These are phyloP conservation scores for Leptestheria dahalacensis DNA, from an alignment of 1,140 invertebrate species.

Conservation along the genomic window DNA sequence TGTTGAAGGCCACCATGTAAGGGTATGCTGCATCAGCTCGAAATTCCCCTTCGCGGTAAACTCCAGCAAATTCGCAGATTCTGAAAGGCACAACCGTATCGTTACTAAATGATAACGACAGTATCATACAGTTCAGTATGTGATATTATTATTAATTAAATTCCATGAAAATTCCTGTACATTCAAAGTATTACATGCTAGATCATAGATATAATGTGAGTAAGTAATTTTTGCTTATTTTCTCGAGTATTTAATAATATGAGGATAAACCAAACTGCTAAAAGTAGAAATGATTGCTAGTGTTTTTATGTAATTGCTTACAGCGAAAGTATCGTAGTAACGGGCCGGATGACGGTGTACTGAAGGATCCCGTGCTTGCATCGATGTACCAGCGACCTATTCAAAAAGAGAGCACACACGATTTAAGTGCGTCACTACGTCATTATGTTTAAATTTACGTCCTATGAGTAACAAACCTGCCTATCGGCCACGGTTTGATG, in stretches of 20 bases:
- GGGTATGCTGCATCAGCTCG: slow-evolving; percentile 66
- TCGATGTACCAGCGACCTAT: slow-evolving; percentile 73
- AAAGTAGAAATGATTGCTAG: too few relatives aligned
- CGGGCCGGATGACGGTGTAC: slow-evolving; percentile 75
- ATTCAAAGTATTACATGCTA: too few relatives aligned
- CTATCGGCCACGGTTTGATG: slow-evolving; percentile 72
- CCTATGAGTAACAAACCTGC: slow-evolving; percentile 39
- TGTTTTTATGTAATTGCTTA: too few relatives aligned
- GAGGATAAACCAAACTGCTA: neutral
- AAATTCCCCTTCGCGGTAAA: slow-evolving; percentile 84
- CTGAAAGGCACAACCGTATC: slow-evolving; percentile 35
- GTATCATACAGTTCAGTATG: too few relatives aligned
- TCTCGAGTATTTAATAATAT: too few relatives aligned
- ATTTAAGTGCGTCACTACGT: too few relatives aligned
- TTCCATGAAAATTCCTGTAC: neutral
- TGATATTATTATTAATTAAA: slow-evolving; percentile 9
- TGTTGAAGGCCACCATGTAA: slow-evolving; percentile 81
- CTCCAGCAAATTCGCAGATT: slow-evolving; percentile 65
- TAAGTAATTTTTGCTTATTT: too few relatives aligned
- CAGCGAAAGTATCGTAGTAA: slow-evolving; percentile 79
- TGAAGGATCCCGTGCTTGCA: slow-evolving; percentile 93
- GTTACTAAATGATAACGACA: too few relatives aligned
- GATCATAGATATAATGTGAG: too few relatives aligned
- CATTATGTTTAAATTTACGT: too few relatives aligned
- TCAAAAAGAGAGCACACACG: too few relatives aligned